Conservation (phyloP, 2,888 invertebrate genomes). For the Platycheirus rosarum region DNA sequence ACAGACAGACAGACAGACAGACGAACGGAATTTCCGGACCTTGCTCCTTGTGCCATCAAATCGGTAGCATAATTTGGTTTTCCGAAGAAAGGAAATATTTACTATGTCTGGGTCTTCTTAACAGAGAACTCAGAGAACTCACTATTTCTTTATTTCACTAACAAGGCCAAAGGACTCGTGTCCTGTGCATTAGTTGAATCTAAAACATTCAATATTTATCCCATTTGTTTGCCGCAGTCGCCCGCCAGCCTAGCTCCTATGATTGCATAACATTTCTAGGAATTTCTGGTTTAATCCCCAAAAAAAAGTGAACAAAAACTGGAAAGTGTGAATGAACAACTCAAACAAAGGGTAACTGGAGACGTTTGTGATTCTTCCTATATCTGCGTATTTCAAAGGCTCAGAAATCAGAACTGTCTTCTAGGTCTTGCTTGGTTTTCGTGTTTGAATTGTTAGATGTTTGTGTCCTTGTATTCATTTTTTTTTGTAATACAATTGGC, state of each 20-base stretch:
- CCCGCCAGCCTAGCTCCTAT: background rate
- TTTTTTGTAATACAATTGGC: constrained; percentile 61
- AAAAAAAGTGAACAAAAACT: background rate
- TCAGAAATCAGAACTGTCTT: constrained; percentile 40
- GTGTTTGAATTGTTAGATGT: too few relatives aligned
- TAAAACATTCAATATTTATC: background rate
- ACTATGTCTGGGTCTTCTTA: background rate
- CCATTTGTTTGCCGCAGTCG: constrained; percentile 5
- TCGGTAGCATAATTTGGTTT: constrained; percentile 62
- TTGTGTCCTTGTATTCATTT: background rate
- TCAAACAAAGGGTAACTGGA: constrained; percentile 55
- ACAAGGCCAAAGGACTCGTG: constrained; percentile 56
- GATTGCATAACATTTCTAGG: constrained; percentile 37
- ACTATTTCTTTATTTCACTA: constrained; percentile 24
- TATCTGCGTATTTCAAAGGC: too few relatives aligned
- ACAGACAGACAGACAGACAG: too few relatives aligned
- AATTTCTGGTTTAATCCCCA: constrained; percentile 27
- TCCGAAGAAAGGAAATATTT: constrained; percentile 41
- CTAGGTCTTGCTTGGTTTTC: background rate
- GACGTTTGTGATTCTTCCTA: constrained; percentile 29
- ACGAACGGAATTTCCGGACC: too few relatives aligned
- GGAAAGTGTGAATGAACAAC: constrained; percentile 60
- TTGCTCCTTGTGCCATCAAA: constrained; percentile 32
- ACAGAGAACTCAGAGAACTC: background rate
- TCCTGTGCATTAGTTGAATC: constrained; percentile 27